Conservation (phyloP, 2,888 invertebrate genomes). For the Brenthis hecate region DNA sequence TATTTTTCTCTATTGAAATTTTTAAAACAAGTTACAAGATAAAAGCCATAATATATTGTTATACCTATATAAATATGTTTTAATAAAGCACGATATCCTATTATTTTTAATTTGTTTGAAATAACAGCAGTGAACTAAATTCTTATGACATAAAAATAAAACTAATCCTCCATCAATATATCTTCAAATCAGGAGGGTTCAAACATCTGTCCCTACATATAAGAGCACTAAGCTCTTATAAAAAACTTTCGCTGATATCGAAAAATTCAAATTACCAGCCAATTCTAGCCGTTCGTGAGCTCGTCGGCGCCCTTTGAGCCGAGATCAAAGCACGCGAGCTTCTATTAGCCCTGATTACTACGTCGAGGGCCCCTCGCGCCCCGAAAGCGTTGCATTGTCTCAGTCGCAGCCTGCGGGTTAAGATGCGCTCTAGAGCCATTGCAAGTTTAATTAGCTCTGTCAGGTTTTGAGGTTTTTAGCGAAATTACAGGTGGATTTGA, state of each 20-base stretch:
- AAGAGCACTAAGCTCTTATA: constrained; percentile 13
- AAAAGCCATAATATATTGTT: no score
- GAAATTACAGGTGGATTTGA: constrained; percentile 37
- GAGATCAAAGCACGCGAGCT: constrained; percentile 80
- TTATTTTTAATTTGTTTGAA: no score
- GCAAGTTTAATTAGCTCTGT: constrained; percentile 73
- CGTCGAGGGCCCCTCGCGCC: constrained; percentile 50
- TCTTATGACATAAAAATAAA: background rate
- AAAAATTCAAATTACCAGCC: constrained; percentile 35
- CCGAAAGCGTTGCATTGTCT: constrained; percentile 57
- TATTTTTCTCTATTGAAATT: no score
- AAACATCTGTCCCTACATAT: background rate
- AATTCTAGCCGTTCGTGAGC: constrained; percentile 58
- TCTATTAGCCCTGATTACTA: constrained; percentile 82
- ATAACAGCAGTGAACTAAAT: no score
- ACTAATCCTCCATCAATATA: constrained; percentile 1
- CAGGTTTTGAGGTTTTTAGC: constrained; percentile 38
- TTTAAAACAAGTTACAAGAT: no score
- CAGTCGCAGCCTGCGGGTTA: constrained; percentile 55
- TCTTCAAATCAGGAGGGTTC: background rate
- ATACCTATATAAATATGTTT: no score
- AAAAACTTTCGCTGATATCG: constrained; percentile 36
- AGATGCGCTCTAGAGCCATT: constrained; percentile 70
- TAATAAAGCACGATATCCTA: no score
- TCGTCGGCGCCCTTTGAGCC: constrained; percentile 74